Conservation (phyloP, 2,888 invertebrate species). For the Ophion obscuratus region DNA sequence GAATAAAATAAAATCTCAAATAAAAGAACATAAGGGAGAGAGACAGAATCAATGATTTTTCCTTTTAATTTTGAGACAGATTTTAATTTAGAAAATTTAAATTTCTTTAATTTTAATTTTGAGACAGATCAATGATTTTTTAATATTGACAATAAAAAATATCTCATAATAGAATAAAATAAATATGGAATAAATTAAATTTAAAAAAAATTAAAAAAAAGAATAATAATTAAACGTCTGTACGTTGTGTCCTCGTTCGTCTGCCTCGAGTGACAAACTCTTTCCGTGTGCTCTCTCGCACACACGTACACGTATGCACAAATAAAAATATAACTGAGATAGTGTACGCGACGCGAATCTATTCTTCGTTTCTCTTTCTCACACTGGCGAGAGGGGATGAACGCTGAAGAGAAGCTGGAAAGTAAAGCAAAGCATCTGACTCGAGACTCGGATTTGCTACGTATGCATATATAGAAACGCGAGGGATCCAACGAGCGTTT, state of each 20-base stretch:
- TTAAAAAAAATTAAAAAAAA: no score
- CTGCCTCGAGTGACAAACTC: conserved; percentile 54
- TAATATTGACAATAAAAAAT: no score
- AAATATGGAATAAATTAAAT: no score
- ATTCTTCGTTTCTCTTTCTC: background rate
- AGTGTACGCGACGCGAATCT: conserved; percentile 25
- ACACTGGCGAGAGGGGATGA: background rate
- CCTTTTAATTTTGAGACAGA: no score
- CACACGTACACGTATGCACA: background rate
- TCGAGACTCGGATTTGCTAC: conserved; percentile 31
- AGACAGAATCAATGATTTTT: no score
- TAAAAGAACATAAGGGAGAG: no score
- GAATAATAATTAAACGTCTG: no score
- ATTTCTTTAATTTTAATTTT: no score
- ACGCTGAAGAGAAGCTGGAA: conserved; percentile 39
- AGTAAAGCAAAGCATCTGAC: conserved; percentile 37
- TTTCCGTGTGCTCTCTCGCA: conserved; percentile 7
- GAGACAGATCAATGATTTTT: no score
- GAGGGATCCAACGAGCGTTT: conserved; percentile 61
- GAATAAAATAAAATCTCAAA: no score
- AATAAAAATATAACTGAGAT: background rate
- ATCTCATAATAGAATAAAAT: no score
- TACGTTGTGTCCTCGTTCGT: conserved; percentile 21
- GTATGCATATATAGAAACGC: conserved; percentile 11
- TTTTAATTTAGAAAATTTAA: no score